phyloP scores from a whole-genome alignment of 2,113 vertebrate genomes.

The Ardeotis arabs region DNA sequence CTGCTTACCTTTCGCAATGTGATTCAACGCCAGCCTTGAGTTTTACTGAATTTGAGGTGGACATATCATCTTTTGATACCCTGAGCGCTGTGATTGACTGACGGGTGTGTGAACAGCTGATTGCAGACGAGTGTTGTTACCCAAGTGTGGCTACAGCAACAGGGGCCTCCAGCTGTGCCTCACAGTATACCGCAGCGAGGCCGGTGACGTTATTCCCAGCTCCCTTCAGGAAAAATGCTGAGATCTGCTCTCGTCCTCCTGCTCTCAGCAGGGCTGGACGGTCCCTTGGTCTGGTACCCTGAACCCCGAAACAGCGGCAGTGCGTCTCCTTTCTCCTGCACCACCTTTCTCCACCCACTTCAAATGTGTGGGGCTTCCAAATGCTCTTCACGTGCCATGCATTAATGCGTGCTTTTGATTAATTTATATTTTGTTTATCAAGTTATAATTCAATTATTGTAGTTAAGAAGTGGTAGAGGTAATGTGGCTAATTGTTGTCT shows the following conservation, averaged over 20 bases:
- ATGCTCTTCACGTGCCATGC: accelerated
- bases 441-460: neutral
- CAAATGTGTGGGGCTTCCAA: neutral
- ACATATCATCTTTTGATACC: neutral
- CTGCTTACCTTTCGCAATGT: neutral
- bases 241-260: neutral
- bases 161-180: neutral
- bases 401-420: neutral
- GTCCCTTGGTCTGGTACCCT: neutral
- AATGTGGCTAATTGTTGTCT: neutral
- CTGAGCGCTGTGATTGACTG: neutral
- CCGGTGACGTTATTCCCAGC: neutral
- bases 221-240: neutral
- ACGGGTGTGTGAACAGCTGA: neutral
- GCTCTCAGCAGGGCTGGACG: neutral
- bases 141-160: neutral
- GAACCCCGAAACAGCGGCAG: neutral
- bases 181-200: neutral
- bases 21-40: neutral
- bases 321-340: neutral
- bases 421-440: neutral
- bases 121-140: neutral
- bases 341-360: neutral
- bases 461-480: neutral
- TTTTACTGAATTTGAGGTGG: neutral